Evolutionary conservation across 2,888 invertebrate species (phyloP), one percentile per base, ranked within the genome.

Genomic region (Holacanthella duospinosa): DNA sequence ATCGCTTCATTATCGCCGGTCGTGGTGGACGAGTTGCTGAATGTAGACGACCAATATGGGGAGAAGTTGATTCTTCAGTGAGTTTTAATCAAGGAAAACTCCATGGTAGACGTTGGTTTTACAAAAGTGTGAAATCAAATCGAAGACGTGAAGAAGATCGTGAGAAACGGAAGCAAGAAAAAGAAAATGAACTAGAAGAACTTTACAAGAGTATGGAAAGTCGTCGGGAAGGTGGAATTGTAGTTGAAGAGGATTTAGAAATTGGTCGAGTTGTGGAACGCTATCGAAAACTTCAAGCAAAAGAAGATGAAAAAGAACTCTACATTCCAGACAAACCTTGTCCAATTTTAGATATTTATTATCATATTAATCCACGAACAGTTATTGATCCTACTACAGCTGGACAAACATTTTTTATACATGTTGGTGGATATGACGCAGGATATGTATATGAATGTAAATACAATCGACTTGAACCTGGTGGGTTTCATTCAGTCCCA

Each of bases 381-480:
- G 80, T 82, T 0, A 60, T 62, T 16, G 68, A 67, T 3, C 54
- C 53, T 16, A 56, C 64, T 24, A 68, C 71, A 1, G n/a, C n/a
- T n/a, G 76, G 78, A 1, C 75, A 79, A 26, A 82, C 81, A 0
- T 77, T 86, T 61, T 84, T 84, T 83, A 68, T 85, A 0, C 83
- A 84, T 0, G 80, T 85, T 79, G 80, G 78, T 1, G 86, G 84
- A 27, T 86, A 80, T 69, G 86, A 86, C 75, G 82, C 85, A 2
- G 86, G 86, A 27, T 86, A 83, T 69, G 79, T 85, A 66, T 86
- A 86, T 72, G 85, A 85, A 75, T 82, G 81, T 71, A 74, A 74
- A 27, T 79, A 81, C 55, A 66, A 63, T 3, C 44, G 69, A 56
- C 48, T 65, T 0, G 66, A 68, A 43, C 78, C 78, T 25, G 75